Conservation (phyloP, 30 jellyfish, hydroid and myxozoan genomes). For the Hydractinia symbiolongicarpus region DNA sequence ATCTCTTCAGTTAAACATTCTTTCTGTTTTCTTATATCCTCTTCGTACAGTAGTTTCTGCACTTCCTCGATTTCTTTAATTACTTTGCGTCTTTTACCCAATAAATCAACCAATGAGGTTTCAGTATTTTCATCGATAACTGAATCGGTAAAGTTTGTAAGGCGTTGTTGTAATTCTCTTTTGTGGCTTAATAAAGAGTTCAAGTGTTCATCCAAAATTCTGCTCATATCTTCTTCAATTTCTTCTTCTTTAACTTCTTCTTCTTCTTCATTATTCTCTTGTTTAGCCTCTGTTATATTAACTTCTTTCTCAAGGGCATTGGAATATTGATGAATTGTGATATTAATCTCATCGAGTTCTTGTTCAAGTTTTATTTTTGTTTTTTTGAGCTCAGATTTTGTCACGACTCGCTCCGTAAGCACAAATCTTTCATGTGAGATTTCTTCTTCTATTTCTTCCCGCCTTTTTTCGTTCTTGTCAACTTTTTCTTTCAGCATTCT, state of each 20-base stretch:
- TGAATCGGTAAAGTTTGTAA: neutral
- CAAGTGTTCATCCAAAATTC: neutral
- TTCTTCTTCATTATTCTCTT: neutral
- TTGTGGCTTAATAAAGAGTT: neutral
- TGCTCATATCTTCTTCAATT: neutral
- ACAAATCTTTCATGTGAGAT: neutral
- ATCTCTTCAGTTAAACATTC: neutral
- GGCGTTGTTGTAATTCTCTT: neutral
- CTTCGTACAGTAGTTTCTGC: neutral
- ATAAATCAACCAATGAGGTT: conserved; percentile 16
- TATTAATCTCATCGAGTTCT: neutral
- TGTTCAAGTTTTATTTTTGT: neutral
- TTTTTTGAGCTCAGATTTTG: neutral
- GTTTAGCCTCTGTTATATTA: neutral
- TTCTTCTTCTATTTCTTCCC: neutral
- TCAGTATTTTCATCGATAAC: neutral
- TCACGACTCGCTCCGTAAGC: neutral
- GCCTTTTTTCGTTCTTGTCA: neutral
- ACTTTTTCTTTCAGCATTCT: neutral
- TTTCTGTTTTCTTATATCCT: neutral
- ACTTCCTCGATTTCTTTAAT: neutral
- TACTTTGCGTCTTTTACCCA: neutral
- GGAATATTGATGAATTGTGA: neutral
- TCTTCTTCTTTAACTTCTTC: neutral
- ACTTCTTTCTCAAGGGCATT: conserved; percentile 5